Evolutionary conservation across 2,113 vertebrate species (phyloP).

Genomic region (Pycnonotus jocosus): DNA sequence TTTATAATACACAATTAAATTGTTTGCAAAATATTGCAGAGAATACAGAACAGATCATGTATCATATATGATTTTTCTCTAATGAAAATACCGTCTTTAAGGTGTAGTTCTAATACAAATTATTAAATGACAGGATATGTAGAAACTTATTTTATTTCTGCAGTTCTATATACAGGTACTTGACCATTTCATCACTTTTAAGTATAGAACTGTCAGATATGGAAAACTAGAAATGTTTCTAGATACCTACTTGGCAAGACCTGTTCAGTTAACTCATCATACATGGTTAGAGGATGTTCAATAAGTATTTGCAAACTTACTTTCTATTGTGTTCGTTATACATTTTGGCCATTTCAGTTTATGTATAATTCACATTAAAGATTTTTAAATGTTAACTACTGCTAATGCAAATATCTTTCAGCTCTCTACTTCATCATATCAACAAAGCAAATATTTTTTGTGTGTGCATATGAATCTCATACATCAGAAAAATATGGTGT

Average conservation of each 20-base stretch:
- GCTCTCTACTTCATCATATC: neutral
- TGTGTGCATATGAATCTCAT: constrained; percentile 44
- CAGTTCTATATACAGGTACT: neutral
- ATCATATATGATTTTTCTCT: neutral
- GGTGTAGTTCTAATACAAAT: neutral
- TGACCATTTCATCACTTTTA: neutral
- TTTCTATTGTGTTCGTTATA: neutral
- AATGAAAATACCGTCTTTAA: neutral
- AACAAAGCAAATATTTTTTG: neutral
- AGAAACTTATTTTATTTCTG: neutral
- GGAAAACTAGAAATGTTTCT: neutral
- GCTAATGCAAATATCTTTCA: neutral
- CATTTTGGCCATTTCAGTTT: neutral
- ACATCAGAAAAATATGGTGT: constrained; percentile 13
- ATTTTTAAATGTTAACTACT: neutral
- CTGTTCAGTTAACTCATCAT: neutral
- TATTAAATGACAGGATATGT: neutral
- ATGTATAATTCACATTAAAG: neutral
- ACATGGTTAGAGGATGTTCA: neutral
- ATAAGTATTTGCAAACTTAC: neutral
- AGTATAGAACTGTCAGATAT: neutral
- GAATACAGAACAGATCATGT: neutral
- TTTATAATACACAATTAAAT: neutral
- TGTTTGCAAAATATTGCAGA: constrained; percentile 3
- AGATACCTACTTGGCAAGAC: neutral